Conservation (phyloP, 2,888 invertebrate genomes). For the Sarcophaga caerulescens region DNA sequence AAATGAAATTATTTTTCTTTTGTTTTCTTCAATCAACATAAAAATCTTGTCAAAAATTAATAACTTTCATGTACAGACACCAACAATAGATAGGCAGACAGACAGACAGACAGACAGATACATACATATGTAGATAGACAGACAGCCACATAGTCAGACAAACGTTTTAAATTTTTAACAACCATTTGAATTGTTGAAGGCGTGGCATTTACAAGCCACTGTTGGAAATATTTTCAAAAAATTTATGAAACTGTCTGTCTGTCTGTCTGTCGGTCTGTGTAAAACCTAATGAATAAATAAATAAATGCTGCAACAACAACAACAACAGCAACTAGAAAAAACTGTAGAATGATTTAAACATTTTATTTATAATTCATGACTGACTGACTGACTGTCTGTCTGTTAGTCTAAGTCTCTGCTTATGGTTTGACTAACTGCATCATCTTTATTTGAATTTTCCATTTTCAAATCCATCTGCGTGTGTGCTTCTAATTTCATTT, state of each 20-base stretch:
- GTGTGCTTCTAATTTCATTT: no score
- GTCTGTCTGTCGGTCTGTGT: no score
- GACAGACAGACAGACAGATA: constrained; percentile 18
- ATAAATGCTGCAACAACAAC: not conserved
- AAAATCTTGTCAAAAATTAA: no score
- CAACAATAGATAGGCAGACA: not conserved
- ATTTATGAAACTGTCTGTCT: no score
- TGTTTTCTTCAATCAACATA: no score
- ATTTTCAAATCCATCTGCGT: not conserved
- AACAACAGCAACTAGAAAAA: constrained; percentile 23
- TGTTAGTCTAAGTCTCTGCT: no score
- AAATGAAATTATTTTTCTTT: not conserved
- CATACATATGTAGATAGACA: no score
- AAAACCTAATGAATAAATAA: no score
- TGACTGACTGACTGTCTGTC: not conserved
- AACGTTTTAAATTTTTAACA: constrained; percentile 36
- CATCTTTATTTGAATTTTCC: not conserved
- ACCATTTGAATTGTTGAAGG: constrained; percentile 13
- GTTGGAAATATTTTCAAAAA: constrained; percentile 1
- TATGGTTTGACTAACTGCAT: constrained; percentile 10
- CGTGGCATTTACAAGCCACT: constrained; percentile 37
- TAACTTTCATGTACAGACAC: not conserved
- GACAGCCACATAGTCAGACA: constrained; percentile 5
- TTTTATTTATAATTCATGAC: constrained; percentile 47
- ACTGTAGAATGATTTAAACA: constrained; percentile 52